Evolutionary conservation across 2,888 invertebrate species (phyloP).

Genomic region (Drosophila parthenogenetica): DNA sequence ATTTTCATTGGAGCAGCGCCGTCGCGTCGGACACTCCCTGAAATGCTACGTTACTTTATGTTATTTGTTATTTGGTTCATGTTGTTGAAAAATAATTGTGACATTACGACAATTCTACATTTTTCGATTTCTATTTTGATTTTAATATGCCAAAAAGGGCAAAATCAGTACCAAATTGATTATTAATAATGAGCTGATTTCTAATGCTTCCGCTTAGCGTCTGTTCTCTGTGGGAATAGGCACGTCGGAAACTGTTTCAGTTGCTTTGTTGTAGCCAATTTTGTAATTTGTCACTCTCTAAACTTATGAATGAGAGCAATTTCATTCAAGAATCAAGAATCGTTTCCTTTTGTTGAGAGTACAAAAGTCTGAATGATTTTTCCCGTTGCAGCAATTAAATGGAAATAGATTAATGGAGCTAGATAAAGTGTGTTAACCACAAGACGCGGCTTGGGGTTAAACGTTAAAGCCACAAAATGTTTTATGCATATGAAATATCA

Average conservation of each 20-base stretch:
- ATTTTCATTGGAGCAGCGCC: conserved; percentile 62
- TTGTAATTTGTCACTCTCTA: conserved; percentile 2
- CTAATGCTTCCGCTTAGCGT: no score
- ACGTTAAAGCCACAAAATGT: conserved; percentile 39
- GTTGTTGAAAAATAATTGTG: conserved; percentile 69
- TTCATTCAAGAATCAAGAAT: conserved; percentile 13
- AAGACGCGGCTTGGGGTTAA: conserved; percentile 23
- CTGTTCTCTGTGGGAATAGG: no score
- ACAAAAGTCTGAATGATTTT: conserved; percentile 14
- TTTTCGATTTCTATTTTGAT: no score
- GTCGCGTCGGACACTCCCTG: conserved; percentile 61
- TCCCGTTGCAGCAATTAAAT: conserved; percentile 7
- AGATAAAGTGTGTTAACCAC: conserved; percentile 45
- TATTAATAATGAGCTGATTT: no score
- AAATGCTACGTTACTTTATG: conserved; percentile 32
- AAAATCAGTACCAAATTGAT: no score
- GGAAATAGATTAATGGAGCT: conserved; percentile 8
- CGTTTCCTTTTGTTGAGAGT: not conserved
- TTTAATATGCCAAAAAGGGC: no score
- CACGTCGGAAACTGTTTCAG: conserved; percentile 12
- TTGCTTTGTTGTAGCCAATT: not conserved
- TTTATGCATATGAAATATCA: conserved; percentile 10
- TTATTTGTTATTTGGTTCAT: conserved; percentile 68
- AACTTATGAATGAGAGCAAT: conserved; percentile 1
- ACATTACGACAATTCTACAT: conserved; percentile 54